Conservation (phyloP, 2,113 vertebrate genomes). For the Coptodon bakossiorum region DNA sequence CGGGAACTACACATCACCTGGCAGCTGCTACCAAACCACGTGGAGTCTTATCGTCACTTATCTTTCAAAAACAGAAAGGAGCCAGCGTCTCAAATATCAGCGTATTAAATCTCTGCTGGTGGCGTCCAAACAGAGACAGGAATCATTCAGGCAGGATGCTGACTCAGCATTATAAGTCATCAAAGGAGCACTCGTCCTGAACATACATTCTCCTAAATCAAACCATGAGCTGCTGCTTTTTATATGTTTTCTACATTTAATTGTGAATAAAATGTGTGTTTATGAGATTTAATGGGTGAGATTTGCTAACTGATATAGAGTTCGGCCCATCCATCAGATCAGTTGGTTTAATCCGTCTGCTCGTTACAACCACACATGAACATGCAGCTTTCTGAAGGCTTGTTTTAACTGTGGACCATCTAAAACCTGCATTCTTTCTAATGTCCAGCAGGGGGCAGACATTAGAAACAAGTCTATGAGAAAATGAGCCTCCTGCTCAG, state of each 20-base stretch:
- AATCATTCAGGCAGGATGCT: background rate
- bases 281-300: no score
- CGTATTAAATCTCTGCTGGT: background rate
- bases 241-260: background rate
- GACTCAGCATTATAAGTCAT: background rate
- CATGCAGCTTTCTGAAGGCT: no score
- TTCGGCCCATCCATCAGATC: no score
- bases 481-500: no score
- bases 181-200: background rate
- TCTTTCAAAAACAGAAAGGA: background rate
- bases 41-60: background rate
- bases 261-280: background rate
- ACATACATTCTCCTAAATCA: background rate
- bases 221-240: background rate
- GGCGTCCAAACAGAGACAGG: background rate
- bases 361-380: no score
- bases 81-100: background rate
- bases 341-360: no score
- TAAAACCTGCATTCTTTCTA: no score
- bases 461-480: no score
- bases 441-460: no score
- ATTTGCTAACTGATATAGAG: no score
- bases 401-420: no score
- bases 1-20: accelerated
- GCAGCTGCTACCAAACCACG: background rate